Evolutionary conservation across 2,888 invertebrate species (phyloP), one percentile per base, ranked within the genome.

Genomic region (Trachelus iudaicus): DNA sequence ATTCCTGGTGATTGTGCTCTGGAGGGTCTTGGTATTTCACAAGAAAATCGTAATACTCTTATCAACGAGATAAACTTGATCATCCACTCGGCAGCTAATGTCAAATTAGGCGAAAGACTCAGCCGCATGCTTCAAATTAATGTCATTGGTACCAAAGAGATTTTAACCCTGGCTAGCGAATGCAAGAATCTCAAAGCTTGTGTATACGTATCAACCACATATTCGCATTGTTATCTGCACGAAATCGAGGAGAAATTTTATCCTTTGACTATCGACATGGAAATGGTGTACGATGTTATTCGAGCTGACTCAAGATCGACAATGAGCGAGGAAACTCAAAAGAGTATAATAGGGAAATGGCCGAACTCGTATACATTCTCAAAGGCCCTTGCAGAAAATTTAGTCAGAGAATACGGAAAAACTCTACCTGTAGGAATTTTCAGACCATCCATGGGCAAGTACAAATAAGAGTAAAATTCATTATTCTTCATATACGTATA

Each of bases 161-260:
- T 87, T 80, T 80, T 89, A 56, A 87, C 88, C 69, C 79, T 89
- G 37, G 87, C 87, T 11, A 80, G 34, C 69, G 81, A 84, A 0
- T 90, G 88, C 73, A 79, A 77, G 13, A 80, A 81, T 6, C 80
- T 90, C 2, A 73, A 79, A 35, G 79, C 81, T 6, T 90, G 88
- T 69, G 33, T 84, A 6, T 85, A 87, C 71, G 80, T 89, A 6
- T 89, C 89, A 9, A 85, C 88, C 13, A 87, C 86, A 1, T 89
- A 80, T 77, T 84, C 88, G 0, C 86, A 88, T 71, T 80, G 80
- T 73, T 85, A 87, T 73, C 76, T 76, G 6, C 11, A 76, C 34
- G 76, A 81, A 13, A 79, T 86, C 34, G 84, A 88, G 37, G 89
- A 90, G 30, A 82, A 83, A 56, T 88, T 87, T 81, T 88, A 89